A percentile compares a stretch with the other conserved stretches of the same genome.
Evolutionary conservation across 2,888 invertebrate species (phyloP).

Genomic region (Xylophagus ater): DNA sequence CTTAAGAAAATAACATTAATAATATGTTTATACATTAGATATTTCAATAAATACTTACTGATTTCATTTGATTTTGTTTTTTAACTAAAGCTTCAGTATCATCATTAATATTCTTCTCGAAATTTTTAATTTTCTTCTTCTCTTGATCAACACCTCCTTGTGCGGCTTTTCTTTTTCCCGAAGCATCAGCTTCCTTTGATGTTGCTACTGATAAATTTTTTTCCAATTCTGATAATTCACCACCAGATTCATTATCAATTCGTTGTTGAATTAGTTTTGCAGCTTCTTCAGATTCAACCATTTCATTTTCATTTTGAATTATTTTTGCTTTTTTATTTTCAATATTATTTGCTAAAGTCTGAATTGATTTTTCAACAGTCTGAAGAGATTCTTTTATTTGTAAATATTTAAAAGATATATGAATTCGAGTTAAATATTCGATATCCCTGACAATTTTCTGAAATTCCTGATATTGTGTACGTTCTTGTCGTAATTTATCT

Average conservation of each 20-base stretch:
- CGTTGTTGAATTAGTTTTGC: constrained; percentile 51
- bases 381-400: constrained; percentile 39
- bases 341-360: constrained; percentile 44
- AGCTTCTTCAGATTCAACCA: constrained; percentile 45
- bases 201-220: constrained; percentile 50
- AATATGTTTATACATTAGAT: no score
- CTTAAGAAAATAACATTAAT: constrained; percentile 25
- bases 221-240: constrained; percentile 52
- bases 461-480: constrained; percentile 74
- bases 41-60: constrained; percentile 31
- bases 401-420: constrained; percentile 40
- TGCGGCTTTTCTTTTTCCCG: constrained; percentile 52
- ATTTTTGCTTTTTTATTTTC: constrained; percentile 47
- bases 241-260: constrained; percentile 57
- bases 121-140: constrained; percentile 53
- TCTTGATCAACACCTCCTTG: constrained; percentile 56
- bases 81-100: constrained; percentile 51
- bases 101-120: constrained; percentile 54
- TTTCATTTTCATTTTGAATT: constrained; percentile 43
- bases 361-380: constrained; percentile 44
- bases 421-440: constrained; percentile 63
- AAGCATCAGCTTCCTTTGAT: constrained; percentile 53
- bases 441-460: constrained; percentile 76
- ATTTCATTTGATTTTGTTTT: constrained; percentile 50
- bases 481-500: constrained; percentile 72